Evolutionary conservation across 2,888 invertebrate species (phyloP).

Genomic region (Drosophila planitibia): DNA sequence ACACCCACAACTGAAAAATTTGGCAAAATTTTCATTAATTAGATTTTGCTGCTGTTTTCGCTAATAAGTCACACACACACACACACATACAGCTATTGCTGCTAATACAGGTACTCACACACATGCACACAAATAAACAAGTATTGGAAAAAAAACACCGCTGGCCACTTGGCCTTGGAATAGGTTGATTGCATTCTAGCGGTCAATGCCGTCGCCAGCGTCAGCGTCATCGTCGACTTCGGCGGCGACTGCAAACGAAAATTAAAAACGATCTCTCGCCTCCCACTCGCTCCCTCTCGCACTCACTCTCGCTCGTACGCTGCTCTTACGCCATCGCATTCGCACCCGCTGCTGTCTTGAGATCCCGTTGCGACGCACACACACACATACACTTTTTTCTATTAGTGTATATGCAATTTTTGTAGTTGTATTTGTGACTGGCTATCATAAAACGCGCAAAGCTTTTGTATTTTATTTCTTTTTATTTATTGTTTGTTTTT

Average conservation of each 20-base stretch:
- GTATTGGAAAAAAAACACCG: slow-evolving; percentile 53
- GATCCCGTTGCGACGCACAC: slow-evolving; percentile 46
- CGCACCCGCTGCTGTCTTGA: slow-evolving; percentile 20
- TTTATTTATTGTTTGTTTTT: slow-evolving; percentile 57
- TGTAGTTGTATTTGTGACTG: slow-evolving; percentile 19
- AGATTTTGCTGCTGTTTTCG: slow-evolving; percentile 36
- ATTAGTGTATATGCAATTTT: slow-evolving; percentile 13
- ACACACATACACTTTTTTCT: slow-evolving; percentile 1
- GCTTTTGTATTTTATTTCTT: slow-evolving; percentile 47
- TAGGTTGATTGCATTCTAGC: slow-evolving; percentile 84
- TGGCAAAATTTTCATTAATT: slow-evolving; percentile 53
- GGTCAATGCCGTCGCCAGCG: slow-evolving; percentile 81
- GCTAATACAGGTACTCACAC: slow-evolving; percentile 25
- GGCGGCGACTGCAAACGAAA: slow-evolving; percentile 63
- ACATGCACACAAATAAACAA: slow-evolving; percentile 23
- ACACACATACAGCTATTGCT: slow-evolving; percentile 27
- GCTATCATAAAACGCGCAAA: slow-evolving; percentile 35
- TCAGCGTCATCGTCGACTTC: slow-evolving; percentile 24
- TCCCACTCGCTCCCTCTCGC: slow-evolving; percentile 29
- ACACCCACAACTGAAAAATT: slow-evolving; percentile 22
- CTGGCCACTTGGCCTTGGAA: slow-evolving; percentile 83
- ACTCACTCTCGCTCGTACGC: slow-evolving; percentile 17
- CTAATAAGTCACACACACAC: slow-evolving; percentile 49
- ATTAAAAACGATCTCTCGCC: slow-evolving; percentile 67
- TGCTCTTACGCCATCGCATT: slow-evolving; percentile 10